A percentile compares a stretch with the other conserved stretches of the same genome.
Evolutionary conservation across 1,140 invertebrate species (phyloP).

Genomic region (Drosophila orena): DNA sequence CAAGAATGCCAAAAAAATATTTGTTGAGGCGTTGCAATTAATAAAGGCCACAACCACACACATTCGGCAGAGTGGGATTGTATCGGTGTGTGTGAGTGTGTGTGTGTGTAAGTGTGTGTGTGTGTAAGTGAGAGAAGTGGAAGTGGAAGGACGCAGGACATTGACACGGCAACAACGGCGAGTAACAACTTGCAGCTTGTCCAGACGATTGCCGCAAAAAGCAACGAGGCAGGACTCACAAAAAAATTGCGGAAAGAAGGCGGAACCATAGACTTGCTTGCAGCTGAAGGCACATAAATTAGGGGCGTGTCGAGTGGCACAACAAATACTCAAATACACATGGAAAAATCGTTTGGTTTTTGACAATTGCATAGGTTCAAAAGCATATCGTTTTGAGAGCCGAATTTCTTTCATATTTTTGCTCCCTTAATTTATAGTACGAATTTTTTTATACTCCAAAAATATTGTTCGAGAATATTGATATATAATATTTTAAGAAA

Average conservation of each 20-base stretch:
- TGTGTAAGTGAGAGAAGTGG: neutral
- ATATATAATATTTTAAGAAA: too few relatives aligned
- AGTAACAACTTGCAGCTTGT: conserved; percentile 42
- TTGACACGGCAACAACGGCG: conserved; percentile 58
- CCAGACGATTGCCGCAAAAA: conserved; percentile 37
- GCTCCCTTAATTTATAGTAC: neutral
- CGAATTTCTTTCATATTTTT: neutral
- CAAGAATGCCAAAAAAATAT: conserved; percentile 66
- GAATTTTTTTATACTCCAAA: too few relatives aligned
- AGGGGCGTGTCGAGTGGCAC: conserved; percentile 64
- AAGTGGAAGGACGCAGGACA: conserved; percentile 56
- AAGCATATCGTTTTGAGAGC: neutral
- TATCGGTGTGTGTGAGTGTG: neutral
- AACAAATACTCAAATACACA: conserved; percentile 31
- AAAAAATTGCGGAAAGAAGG: conserved; percentile 61
- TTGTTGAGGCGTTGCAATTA: conserved; percentile 80
- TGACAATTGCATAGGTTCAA: neutral
- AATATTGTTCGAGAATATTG: too few relatives aligned
- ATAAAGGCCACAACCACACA: conserved; percentile 67
- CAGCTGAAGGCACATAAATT: conserved; percentile 79
- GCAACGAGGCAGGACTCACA: conserved; percentile 25
- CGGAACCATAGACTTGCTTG: conserved; percentile 67
- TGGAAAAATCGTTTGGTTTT: neutral
- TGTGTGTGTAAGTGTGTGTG: too few relatives aligned
- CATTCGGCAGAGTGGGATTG: neutral